These are phyloP conservation scores for Cabera pusaria DNA, from an alignment of 2,888 invertebrate species.

Conservation along the genomic window DNA sequence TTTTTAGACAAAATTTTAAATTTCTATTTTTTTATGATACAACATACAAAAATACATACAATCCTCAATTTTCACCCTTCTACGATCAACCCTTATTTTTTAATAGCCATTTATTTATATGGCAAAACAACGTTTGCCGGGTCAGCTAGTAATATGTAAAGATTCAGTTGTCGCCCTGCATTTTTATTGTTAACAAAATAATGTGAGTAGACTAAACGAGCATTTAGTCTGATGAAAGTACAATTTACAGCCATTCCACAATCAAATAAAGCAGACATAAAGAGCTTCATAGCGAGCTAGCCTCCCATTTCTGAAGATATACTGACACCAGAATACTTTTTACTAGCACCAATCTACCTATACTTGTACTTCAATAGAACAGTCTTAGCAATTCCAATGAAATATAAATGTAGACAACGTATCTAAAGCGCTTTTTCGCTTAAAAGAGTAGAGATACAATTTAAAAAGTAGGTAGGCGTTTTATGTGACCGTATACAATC, in stretches of 20 bases:
- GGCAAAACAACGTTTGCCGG: no score
- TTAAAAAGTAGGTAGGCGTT: conserved; percentile 26
- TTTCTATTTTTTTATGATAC: no score
- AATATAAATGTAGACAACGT: conserved; percentile 16
- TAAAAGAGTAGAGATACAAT: conserved; percentile 21
- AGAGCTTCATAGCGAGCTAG: conserved; percentile 38
- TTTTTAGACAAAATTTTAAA: no score
- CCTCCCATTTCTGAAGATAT: conserved; percentile 23
- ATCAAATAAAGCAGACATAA: conserved; percentile 66
- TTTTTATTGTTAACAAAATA: conserved; percentile 29
- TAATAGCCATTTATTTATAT: no score
- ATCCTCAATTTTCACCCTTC: no score
- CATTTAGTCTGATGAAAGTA: conserved; percentile 54
- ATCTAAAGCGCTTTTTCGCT: conserved; percentile 9
- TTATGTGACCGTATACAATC: conserved; percentile 29
- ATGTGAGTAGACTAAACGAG: conserved; percentile 37
- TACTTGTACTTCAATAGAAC: not conserved
- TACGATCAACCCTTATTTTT: no score
- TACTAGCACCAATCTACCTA: conserved; percentile 1
- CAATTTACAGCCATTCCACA: conserved; percentile 57
- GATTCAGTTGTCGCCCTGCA: no score
- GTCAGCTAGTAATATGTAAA: no score
- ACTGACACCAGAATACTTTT: conserved; percentile 44
- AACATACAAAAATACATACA: no score
- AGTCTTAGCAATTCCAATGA: conserved; percentile 6